Evolutionary conservation across 2,888 invertebrate species (phyloP).

Genomic region (Imbricaverruca yamaguchii): DNA sequence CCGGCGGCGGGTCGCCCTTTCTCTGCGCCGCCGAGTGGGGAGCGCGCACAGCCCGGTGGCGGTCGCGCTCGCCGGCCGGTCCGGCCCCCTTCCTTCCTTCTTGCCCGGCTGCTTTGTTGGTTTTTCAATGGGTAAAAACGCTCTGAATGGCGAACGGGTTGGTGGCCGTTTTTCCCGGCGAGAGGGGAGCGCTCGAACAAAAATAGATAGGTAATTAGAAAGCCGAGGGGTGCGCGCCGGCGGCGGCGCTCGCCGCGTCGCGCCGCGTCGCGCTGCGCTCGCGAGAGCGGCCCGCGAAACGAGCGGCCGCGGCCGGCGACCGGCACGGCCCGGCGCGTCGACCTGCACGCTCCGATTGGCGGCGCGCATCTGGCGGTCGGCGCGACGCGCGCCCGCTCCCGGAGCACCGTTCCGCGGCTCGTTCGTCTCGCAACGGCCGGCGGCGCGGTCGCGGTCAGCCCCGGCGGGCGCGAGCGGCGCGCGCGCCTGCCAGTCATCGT

Average conservation of each 20-base stretch:
- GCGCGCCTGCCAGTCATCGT: no score
- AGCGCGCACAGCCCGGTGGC: background rate
- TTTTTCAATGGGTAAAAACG: conserved; percentile 20
- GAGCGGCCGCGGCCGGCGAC: background rate
- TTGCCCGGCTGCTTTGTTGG: background rate
- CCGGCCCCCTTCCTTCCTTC: background rate
- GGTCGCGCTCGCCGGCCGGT: background rate
- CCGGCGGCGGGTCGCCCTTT: background rate
- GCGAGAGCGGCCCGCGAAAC: background rate
- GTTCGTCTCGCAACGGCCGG: background rate
- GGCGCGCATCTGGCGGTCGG: background rate
- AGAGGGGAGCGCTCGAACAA: background rate
- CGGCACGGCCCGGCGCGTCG: background rate
- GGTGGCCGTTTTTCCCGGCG: conserved; percentile 8
- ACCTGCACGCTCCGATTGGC: background rate
- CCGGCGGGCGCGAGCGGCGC: no score
- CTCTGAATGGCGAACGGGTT: conserved; percentile 18
- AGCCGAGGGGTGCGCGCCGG: background rate
- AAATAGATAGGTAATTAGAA: conserved; percentile 18
- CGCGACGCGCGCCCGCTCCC: no score
- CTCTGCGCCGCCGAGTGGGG: background rate
- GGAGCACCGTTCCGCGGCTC: background rate
- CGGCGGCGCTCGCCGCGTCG: background rate
- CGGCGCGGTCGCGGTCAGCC: no score
- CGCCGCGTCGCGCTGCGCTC: no score